Base-by-base conservation (phyloP, 2,888 invertebrate genomes). In the Vandiemenella viatica region DNA sequence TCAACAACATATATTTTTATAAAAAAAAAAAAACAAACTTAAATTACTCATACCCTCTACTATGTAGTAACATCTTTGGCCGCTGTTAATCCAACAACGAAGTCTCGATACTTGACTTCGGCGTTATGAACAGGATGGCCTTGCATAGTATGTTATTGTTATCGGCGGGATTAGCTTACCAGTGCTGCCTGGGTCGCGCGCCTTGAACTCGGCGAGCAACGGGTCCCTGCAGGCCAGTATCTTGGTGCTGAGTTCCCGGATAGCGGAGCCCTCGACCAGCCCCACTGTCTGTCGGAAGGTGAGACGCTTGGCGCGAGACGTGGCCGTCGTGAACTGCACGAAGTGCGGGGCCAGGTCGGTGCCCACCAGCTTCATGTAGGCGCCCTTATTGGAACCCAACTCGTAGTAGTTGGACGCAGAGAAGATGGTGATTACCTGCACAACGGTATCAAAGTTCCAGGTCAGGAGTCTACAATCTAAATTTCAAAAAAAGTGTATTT, bases 361-460 rank as follows among this genome's bases (percentile, higher is more conserved):
- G 17, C 82, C 82, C 50, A 81, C 76, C 32, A 90, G 70, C 63
- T 88, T 89, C 59, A 92, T 72, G 63, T 91, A 95, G 0, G 93
- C 93, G 0, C 92, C 93, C 60, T 89, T 86, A 65, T 92, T 92
- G 26, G 89, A 90, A 5, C 91, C 92, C 54, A 87, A 73, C 62
- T 92, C 92, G 68, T 95, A 95, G 67, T 95, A 95, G 68, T 92
- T 93, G n/a, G 93, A 93, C 2, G 93, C 93, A 1, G 93, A 93
- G 68, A 95, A 95, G 58, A 95, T 84, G 40, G 93, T 93, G 59
- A 95, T 78, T 46, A 90, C 86, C 89, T 89, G 67, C 0, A 32
- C 32, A 32, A 10, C 32, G n/a, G 32, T 32, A n/a, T n/a, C n/a
- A n/a, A n/a, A n/a, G n/a, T n/a, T n/a, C n/a, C n/a, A n/a, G n/a